Base-by-base conservation (phyloP, 2,888 invertebrate species). In the Amphimallon solstitiale region DNA sequence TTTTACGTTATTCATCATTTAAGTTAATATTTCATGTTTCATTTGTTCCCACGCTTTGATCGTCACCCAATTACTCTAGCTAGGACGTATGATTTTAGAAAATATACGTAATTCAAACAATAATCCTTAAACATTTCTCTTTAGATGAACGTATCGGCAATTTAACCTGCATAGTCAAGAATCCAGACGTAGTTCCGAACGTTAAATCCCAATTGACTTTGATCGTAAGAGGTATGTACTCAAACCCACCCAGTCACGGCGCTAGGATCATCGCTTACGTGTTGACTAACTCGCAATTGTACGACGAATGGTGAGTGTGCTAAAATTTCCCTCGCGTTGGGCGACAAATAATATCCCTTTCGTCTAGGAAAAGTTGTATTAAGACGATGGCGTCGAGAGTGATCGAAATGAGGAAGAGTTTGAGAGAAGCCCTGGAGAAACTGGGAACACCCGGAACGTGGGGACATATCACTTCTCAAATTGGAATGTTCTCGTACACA, bases 401-500 rank as follows among this genome's bases (percentile, higher is more conserved):
- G 71, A 90, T 89, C 23, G 81, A 89, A 70, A 98, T 99, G 97
- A 89, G 99, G 71, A 84, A 88, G 69, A 88, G 89, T 0, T 84
- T 97, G 60, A 87, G 90, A 70, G 86, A 89, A 19, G 90, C 90
- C 74, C 85, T 97, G 64, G 86, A 91, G 72, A 81, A 82, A 81
- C 84, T 95, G 63, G 88, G 88, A 66, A 95, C 97, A 0, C 97
- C 98, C 1, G 98, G 98, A 68, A 90, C 85, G 71, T 99, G 99
- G 99, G 91, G 93, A 75, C 98, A 99, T 83, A 95, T 99, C 72
- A 92, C 93, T 6, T 86, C 90, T 43, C 98, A 97, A 84, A 98
- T 97, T 81, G 99, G 99, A 72, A 95, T 99, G 93, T 99, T 99
- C 85, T 97, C 97, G 0, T 99, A 95, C 85, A 98, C 98, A 9